Percentiles rank a stretch among this genome's conserved stretches.
Evolutionary conservation across 2,113 vertebrate genomes (phyloP).

Genomic region (Candoia aspera): DNA sequence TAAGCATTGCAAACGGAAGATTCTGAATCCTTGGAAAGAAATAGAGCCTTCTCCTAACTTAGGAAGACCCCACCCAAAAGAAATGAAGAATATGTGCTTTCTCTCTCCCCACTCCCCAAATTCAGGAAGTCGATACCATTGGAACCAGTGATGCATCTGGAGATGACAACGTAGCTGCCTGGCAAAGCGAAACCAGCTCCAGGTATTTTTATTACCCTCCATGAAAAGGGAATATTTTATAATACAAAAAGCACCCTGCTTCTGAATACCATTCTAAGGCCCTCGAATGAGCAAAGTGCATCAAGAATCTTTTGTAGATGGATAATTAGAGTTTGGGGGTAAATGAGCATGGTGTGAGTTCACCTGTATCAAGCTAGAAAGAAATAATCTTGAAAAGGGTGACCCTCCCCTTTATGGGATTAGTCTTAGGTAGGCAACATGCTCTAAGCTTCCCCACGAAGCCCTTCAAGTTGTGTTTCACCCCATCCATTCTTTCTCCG

Average conservation of each 20-base stretch:
- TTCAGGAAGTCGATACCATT: constrained; percentile 81
- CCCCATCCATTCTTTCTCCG: not conserved
- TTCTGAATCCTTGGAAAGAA: no score
- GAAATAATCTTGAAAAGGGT: not conserved
- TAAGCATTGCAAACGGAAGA: no score
- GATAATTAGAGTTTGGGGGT: not conserved
- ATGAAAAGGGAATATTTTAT: not conserved
- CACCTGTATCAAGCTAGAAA: not conserved
- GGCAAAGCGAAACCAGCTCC: constrained; percentile 95
- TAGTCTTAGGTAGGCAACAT: not conserved
- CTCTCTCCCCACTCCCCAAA: constrained; percentile 8
- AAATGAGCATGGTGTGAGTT: not conserved
- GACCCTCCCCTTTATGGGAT: not conserved
- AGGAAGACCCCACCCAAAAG: not conserved
- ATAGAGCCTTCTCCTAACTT: not conserved
- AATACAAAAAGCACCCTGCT: not conserved
- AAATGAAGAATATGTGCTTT: not conserved
- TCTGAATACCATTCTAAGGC: not conserved
- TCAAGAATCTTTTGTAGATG: not conserved
- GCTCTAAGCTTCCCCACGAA: constrained; percentile 11
- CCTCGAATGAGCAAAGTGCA: not conserved
- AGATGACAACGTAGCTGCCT: constrained; percentile 84
- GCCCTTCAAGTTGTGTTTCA: not conserved
- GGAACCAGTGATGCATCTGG: constrained; percentile 85
- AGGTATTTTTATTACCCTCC: constrained; percentile 74